Percentiles rank a stretch among this genome's conserved stretches.
Conservation (phyloP, 2,888 invertebrate genomes). For the Cephus sareptanus region DNA sequence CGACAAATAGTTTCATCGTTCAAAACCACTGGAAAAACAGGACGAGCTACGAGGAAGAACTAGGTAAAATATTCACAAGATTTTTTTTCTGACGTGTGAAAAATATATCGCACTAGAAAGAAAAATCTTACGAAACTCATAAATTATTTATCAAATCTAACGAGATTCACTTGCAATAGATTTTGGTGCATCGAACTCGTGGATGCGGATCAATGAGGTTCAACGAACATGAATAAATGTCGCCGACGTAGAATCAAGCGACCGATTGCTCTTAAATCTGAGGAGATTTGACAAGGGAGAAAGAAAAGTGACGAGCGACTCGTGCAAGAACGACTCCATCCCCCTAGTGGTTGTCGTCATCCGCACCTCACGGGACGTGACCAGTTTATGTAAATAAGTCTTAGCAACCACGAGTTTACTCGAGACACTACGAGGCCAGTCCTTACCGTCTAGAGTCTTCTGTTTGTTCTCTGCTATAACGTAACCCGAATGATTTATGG, state of each 20-base stretch:
- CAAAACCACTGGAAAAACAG: not conserved
- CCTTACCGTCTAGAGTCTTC: not conserved
- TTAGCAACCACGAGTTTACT: not conserved
- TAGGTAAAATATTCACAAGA: not conserved
- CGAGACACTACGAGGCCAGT: constrained; percentile 2
- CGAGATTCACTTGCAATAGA: not conserved
- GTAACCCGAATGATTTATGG: not conserved
- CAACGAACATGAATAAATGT: not conserved
- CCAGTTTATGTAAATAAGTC: constrained; percentile 37
- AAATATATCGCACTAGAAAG: not conserved
- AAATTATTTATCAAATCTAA: not conserved
- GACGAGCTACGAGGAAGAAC: not conserved
- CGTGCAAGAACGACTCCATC: not conserved
- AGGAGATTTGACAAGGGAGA: not conserved
- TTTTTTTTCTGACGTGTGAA: not conserved
- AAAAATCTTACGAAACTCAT: not conserved
- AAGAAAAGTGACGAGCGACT: not conserved
- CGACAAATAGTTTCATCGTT: not conserved
- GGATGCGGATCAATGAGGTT: not conserved
- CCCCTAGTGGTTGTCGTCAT: not conserved
- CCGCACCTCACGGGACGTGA: constrained; percentile 31
- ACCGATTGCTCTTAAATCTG: not conserved
- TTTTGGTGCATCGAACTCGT: not conserved
- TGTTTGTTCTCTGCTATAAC: not conserved
- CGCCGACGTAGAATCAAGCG: not conserved